Percentiles rank a stretch among this genome's conserved stretches.
Evolutionary conservation across 2,888 invertebrate species (phyloP).

Genomic region (Hermaeophaga mercurialis): DNA sequence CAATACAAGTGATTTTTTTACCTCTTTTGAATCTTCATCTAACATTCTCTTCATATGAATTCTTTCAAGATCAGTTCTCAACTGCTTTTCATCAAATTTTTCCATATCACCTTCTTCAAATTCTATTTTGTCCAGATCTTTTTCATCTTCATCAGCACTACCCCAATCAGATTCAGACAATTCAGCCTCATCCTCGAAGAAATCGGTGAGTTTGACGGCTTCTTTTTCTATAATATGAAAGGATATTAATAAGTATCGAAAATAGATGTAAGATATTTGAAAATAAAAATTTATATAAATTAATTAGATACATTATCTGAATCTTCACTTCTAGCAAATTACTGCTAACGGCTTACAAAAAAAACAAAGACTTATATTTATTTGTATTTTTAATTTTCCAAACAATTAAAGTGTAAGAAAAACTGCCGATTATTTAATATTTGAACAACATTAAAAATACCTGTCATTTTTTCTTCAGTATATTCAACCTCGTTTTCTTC

Average conservation of each 20-base stretch:
- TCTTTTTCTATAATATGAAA: slow-evolving; percentile 21
- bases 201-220: slow-evolving; percentile 64
- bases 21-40: slow-evolving; percentile 87
- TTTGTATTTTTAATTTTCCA: too few species aligned
- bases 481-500: slow-evolving; percentile 79
- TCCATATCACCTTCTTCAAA: slow-evolving; percentile 85
- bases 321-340: too few species aligned
- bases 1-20: slow-evolving; percentile 50
- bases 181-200: slow-evolving; percentile 90
- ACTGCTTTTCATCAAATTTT: slow-evolving; percentile 76
- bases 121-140: slow-evolving; percentile 78
- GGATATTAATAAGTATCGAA: too few species aligned
- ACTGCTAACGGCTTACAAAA: too few species aligned
- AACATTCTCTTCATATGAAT: slow-evolving; percentile 86
- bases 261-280: too few species aligned
- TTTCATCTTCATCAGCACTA: slow-evolving; percentile 87
- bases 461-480: too few species aligned
- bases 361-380: too few species aligned
- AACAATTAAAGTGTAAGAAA: too few species aligned
- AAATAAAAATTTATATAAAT: too few species aligned
- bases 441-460: too few species aligned
- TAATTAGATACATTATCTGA: too few species aligned
- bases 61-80: slow-evolving; percentile 79
- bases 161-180: slow-evolving; percentile 90
- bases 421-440: too few species aligned